phyloP scores from a whole-genome alignment of 2,888 invertebrate species.

The Drosophila kokeensis region DNA sequence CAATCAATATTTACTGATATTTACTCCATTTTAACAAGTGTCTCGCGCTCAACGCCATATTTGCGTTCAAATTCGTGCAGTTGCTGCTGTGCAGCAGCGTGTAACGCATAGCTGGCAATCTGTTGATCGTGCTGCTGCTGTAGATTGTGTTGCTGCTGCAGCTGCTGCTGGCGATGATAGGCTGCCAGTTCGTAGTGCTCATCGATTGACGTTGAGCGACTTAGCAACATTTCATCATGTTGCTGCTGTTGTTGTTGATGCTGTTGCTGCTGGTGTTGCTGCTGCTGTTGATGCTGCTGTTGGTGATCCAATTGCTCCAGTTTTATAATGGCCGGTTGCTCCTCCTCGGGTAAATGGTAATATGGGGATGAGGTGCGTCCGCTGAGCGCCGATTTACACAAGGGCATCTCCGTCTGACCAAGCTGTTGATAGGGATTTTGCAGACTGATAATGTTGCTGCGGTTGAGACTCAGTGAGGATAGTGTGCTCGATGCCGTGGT shows the following conservation, averaged over 20 bases:
- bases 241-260: slow-evolving; percentile 75
- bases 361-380: slow-evolving; percentile 59
- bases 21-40: slow-evolving; percentile 84
- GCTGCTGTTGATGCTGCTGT: slow-evolving; percentile 63
- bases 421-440: slow-evolving; percentile 72
- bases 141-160: slow-evolving; percentile 59
- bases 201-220: slow-evolving; percentile 83
- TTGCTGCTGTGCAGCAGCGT: slow-evolving; percentile 74
- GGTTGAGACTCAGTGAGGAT: slow-evolving; percentile 68
- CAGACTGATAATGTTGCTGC: slow-evolving; percentile 71
- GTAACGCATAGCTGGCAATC: slow-evolving; percentile 74
- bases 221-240: slow-evolving; percentile 66
- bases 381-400: slow-evolving; percentile 55
- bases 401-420: slow-evolving; percentile 63
- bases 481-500: slow-evolving; percentile 75
- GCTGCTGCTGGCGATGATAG: slow-evolving; percentile 66
- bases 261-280: slow-evolving; percentile 66
- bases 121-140: slow-evolving; percentile 76
- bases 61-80: slow-evolving; percentile 80
- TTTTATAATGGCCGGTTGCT: slow-evolving; percentile 58
- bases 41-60: slow-evolving; percentile 78
- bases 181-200: slow-evolving; percentile 81
- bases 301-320: slow-evolving; percentile 72
- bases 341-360: slow-evolving; percentile 57
- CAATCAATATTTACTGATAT: slow-evolving; percentile 24